Percentiles rank a stretch among this genome's conserved stretches.
Evolutionary conservation across 2,888 invertebrate species (phyloP).

Genomic region (Byasa hedistus): DNA sequence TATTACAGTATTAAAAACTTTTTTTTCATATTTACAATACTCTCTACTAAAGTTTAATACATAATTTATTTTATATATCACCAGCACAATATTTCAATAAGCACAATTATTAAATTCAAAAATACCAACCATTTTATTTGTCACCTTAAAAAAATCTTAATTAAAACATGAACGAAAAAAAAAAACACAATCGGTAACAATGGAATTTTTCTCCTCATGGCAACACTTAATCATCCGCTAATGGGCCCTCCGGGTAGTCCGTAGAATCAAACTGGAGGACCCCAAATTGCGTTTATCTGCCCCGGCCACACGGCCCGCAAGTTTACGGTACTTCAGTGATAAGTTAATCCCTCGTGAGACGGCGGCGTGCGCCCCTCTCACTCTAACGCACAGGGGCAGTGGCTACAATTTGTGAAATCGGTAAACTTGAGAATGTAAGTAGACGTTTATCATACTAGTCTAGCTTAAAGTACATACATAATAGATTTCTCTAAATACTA

Average conservation of each 20-base stretch:
- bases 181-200: slow-evolving; percentile 5
- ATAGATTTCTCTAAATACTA: too few species aligned
- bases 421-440: neutral
- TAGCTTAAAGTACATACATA: neutral
- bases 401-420: neutral
- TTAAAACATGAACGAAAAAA: too few species aligned
- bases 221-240: slow-evolving; percentile 29
- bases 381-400: slow-evolving; percentile 1
- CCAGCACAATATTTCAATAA: too few species aligned
- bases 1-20: too few species aligned
- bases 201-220: slow-evolving; percentile 14
- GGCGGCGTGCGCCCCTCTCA: slow-evolving; percentile 43
- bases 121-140: too few species aligned
- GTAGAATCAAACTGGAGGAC: slow-evolving; percentile 18
- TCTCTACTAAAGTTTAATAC: too few species aligned
- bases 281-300: slow-evolving; percentile 29
- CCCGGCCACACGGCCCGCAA: slow-evolving; percentile 28
- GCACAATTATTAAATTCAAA: too few species aligned
- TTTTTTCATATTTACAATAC: too few species aligned
- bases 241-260: slow-evolving; percentile 24
- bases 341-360: slow-evolving; percentile 42
- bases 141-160: too few species aligned
- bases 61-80: too few species aligned
- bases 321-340: slow-evolving; percentile 27
- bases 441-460: neutral